Percentiles rank a stretch among this genome's conserved stretches.
Evolutionary conservation across 2,888 invertebrate genomes (phyloP).

Genomic region (Epinotia brunnichana): DNA sequence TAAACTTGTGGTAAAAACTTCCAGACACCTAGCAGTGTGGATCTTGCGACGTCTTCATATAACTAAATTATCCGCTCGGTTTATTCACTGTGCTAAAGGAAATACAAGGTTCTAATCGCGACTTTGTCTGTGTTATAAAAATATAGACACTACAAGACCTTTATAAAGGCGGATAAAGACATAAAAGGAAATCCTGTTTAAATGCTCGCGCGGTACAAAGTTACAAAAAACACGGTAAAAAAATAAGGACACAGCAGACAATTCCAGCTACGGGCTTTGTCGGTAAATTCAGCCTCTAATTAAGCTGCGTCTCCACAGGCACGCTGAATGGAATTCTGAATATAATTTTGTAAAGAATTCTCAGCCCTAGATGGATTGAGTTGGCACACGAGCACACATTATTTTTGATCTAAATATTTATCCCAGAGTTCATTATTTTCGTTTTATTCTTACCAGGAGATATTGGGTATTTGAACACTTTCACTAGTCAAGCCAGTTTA

Average conservation of each 20-base stretch:
- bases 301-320: conserved; percentile 20
- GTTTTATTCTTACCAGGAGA: no score
- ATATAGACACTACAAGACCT: conserved; percentile 6
- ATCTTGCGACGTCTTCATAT: not conserved
- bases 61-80: not conserved
- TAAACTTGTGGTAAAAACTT: conserved; percentile 1
- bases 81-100: not conserved
- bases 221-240: conserved; percentile 14
- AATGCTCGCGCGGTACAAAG: conserved; percentile 16
- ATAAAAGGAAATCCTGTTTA: not conserved
- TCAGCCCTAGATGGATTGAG: conserved; percentile 2
- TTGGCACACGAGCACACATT: not conserved
- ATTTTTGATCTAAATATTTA: not conserved
- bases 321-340: conserved; percentile 18
- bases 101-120: not conserved
- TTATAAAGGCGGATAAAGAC: conserved; percentile 1
- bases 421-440: no score
- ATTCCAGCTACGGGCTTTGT: conserved; percentile 6
- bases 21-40: conserved; percentile 1
- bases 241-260: conserved; percentile 8
- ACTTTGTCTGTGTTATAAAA: not conserved
- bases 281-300: conserved; percentile 20
- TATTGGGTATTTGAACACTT: no score
- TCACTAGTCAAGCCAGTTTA: no score
- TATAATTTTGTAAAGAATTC: conserved; percentile 27